Evolutionary conservation across 2,113 vertebrate species (phyloP).

Genomic region (Nesoenas mayeri): DNA sequence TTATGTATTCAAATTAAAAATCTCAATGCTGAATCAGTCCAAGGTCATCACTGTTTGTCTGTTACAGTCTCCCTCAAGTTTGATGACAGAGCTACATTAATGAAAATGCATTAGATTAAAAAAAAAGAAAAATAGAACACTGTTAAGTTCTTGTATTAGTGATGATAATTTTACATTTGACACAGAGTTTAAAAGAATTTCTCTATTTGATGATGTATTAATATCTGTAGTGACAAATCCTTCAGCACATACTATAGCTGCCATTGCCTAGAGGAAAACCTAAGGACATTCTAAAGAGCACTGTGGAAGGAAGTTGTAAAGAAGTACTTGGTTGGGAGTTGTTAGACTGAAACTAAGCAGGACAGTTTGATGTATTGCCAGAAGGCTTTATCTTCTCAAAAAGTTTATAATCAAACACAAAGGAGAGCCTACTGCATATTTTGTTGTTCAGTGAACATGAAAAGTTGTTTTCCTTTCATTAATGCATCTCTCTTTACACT

Average conservation of each 20-base stretch:
- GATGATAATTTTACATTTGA: constrained; percentile 60
- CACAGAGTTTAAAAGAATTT: constrained; percentile 59
- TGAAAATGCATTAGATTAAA: constrained; percentile 35
- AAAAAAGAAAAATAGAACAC: background rate
- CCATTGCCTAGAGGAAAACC: constrained; percentile 69
- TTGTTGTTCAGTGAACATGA: constrained; percentile 51
- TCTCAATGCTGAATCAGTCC: background rate
- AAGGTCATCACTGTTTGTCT: constrained; percentile 52
- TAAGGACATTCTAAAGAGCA: constrained; percentile 67
- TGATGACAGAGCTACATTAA: constrained; percentile 7
- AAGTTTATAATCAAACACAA: constrained; percentile 63
- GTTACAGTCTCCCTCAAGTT: constrained; percentile 31
- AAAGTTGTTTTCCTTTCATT: constrained; percentile 65
- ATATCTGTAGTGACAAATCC: constrained; percentile 57
- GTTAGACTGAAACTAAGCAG: constrained; percentile 58
- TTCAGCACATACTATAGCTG: constrained; percentile 41
- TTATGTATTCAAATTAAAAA: constrained; percentile 37
- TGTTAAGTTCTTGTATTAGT: constrained; percentile 40
- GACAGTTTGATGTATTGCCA: constrained; percentile 63
- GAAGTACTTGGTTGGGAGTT: constrained; percentile 30
- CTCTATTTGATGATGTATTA: constrained; percentile 53
- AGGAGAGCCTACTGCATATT: constrained; percentile 40
- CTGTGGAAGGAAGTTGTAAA: constrained; percentile 39
- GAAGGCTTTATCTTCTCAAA: constrained; percentile 63
- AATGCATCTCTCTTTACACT: constrained; percentile 27